Conservation (phyloP, 2,113 vertebrate genomes). For the Nymphicus hollandicus region DNA sequence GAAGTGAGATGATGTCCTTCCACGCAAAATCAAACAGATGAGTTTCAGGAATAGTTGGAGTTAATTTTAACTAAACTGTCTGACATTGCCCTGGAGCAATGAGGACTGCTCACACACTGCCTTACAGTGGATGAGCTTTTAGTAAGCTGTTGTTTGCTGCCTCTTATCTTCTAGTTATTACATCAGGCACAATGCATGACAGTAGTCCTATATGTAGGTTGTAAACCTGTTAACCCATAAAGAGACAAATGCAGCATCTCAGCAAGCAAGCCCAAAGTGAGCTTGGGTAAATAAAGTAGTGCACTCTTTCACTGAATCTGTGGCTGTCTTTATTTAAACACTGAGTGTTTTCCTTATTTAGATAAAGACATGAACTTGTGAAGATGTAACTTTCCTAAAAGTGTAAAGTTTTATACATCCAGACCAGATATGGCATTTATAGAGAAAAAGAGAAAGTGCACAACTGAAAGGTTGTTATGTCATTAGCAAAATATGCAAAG, state of each 20-base stretch:
- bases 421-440: background rate
- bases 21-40: background rate
- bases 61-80: background rate
- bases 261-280: background rate
- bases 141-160: background rate
- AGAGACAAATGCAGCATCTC: background rate
- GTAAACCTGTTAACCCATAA: background rate
- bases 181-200: background rate
- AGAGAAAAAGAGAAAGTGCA: background rate
- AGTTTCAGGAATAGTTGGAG: background rate
- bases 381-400: background rate
- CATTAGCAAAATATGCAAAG: background rate
- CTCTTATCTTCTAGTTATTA: background rate
- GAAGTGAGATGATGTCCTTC: background rate
- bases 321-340: background rate
- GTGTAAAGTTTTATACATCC: background rate
- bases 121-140: background rate
- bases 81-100: background rate
- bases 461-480: background rate
- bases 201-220: background rate
- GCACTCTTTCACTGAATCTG: background rate
- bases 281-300: background rate
- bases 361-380: background rate
- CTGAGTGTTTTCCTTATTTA: background rate
- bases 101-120: background rate